These are phyloP conservation scores for Pygoscelis adeliae DNA, from an alignment of 2,113 vertebrate genomes.

Conservation along the genomic window DNA sequence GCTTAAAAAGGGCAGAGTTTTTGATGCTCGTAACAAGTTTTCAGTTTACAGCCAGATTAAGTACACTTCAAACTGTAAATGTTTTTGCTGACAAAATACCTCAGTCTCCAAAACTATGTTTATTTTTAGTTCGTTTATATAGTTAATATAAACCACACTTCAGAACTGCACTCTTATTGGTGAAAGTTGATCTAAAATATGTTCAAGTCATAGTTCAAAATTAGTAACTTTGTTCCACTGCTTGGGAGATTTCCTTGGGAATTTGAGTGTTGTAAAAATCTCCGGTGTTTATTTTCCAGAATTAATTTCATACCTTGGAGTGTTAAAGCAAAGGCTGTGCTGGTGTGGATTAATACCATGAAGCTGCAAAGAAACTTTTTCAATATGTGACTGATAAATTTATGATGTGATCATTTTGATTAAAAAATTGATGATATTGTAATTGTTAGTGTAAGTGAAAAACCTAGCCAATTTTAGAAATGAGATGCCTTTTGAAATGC, in stretches of 20 bases:
- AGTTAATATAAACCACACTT: not conserved
- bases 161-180: not conserved
- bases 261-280: not conserved
- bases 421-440: not conserved
- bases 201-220: not conserved
- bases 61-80: not conserved
- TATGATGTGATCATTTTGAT: not conserved
- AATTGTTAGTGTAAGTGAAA: not conserved
- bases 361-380: not conserved
- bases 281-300: not conserved
- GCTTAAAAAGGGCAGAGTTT: not conserved
- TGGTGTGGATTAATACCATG: not conserved
- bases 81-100: not conserved
- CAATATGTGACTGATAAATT: not conserved
- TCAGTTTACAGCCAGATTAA: not conserved
- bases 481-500: not conserved
- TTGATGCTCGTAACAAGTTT: not conserved
- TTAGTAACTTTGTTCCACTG: not conserved
- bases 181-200: not conserved
- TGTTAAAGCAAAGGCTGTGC: not conserved
- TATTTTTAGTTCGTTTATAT: not conserved
- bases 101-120: not conserved
- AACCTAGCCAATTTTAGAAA: not conserved
- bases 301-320: not conserved
- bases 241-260: not conserved